Conservation (phyloP, 2,113 vertebrate species). For the Bambusicola thoracicus region DNA sequence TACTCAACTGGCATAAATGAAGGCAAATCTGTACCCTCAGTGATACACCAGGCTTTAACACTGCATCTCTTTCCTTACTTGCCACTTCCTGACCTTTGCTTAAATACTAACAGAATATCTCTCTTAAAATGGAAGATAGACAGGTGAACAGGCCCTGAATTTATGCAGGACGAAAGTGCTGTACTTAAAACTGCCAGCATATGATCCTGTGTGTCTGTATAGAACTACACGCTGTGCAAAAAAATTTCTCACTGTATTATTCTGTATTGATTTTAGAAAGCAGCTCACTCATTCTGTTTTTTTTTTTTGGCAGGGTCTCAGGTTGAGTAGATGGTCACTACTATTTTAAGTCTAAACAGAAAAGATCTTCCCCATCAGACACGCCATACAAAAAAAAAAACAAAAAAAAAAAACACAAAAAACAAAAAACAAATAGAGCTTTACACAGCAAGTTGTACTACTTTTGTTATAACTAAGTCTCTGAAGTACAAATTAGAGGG, state of each 20-base stretch:
- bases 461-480: not conserved
- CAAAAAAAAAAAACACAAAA: too few species aligned
- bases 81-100: not conserved
- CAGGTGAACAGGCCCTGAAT: not conserved
- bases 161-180: not conserved
- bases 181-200: not conserved
- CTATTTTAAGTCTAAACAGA: not conserved
- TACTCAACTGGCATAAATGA: not conserved
- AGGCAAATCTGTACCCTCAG: not conserved
- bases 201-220: rapidly evolving
- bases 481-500: conserved; percentile 15
- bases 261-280: not conserved
- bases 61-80: not conserved
- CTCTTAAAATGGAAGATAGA: not conserved
- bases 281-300: not conserved
- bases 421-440: too few species aligned
- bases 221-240: not conserved
- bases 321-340: not conserved
- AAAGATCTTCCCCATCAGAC: not conserved
- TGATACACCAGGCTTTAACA: not conserved
- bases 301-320: not conserved
- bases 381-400: not conserved
- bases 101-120: not conserved
- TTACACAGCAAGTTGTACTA: not conserved
- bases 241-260: not conserved